Evolutionary conservation across 35 echinoderm and acorn worm species (phyloP).

Genomic region (Strongylocentrotus purpuratus): DNA sequence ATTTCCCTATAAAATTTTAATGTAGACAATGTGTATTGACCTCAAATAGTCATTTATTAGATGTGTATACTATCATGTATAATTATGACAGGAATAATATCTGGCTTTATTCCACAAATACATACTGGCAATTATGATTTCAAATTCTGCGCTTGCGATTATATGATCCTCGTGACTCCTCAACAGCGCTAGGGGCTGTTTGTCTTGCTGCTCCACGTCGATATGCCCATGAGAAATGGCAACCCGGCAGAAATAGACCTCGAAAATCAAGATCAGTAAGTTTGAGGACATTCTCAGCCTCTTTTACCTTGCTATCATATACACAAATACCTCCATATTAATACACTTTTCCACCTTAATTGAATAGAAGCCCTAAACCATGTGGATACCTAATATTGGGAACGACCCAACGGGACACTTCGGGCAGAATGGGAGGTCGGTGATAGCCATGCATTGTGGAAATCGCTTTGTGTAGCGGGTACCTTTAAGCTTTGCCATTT

Average conservation of each 20-base stretch:
- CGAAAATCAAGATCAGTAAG: background rate
- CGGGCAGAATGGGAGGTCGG: background rate
- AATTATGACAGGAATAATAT: too few relatives aligned
- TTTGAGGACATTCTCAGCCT: background rate
- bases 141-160: background rate
- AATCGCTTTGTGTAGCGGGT: background rate
- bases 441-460: background rate
- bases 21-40: too few relatives aligned
- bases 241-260: background rate
- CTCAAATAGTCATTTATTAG: too few relatives aligned
- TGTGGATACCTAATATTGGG: background rate
- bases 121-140: background rate
- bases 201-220: too few relatives aligned
- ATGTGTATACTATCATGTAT: too few relatives aligned
- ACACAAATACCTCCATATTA: background rate
- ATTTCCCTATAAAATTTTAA: too few relatives aligned
- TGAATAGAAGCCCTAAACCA: background rate
- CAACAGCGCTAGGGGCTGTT: too few relatives aligned
- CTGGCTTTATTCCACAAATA: too few relatives aligned
- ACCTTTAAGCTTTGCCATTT: too few relatives aligned
- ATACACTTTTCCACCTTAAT: background rate
- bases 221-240: background rate
- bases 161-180: background rate
- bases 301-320: background rate
- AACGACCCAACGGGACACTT: background rate